phyloP scores from a whole-genome alignment of 2,888 invertebrate species.

The Cylindroiulus punctatus region DNA sequence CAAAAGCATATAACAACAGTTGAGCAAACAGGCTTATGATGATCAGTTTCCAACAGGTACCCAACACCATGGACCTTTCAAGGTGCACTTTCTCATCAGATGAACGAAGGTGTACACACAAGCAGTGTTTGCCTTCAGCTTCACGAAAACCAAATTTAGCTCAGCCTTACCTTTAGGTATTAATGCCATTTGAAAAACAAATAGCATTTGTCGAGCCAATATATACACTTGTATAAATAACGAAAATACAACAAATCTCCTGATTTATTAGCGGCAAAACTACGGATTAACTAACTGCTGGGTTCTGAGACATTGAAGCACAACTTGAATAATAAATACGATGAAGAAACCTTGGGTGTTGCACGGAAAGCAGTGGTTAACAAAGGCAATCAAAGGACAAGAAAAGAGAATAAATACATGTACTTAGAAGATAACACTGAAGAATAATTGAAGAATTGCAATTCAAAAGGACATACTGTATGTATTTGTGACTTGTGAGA shows the following conservation, averaged over 20 bases:
- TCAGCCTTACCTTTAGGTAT: background rate
- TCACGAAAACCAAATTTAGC: background rate
- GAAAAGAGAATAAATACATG: background rate
- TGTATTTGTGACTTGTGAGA: too few species aligned
- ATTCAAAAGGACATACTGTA: too few species aligned
- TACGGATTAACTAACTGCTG: background rate
- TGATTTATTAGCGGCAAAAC: slow-evolving; percentile 3
- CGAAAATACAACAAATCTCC: background rate
- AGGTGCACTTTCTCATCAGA: background rate
- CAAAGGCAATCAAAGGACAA: background rate
- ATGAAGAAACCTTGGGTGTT: background rate
- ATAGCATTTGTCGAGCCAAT: background rate
- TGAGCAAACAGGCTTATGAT: slow-evolving; percentile 1
- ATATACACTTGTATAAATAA: background rate
- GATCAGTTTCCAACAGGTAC: slow-evolving; percentile 21
- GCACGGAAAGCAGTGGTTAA: background rate
- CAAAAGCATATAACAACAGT: background rate
- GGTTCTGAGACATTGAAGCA: background rate
- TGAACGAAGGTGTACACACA: background rate
- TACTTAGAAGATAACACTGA: background rate
- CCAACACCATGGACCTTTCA: background rate
- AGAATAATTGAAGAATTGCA: too few species aligned
- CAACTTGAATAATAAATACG: background rate
- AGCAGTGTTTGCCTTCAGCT: background rate
- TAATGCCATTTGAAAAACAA: background rate